Base-by-base conservation (phyloP, 2,888 invertebrate species). In the Panzeria rudis region DNA sequence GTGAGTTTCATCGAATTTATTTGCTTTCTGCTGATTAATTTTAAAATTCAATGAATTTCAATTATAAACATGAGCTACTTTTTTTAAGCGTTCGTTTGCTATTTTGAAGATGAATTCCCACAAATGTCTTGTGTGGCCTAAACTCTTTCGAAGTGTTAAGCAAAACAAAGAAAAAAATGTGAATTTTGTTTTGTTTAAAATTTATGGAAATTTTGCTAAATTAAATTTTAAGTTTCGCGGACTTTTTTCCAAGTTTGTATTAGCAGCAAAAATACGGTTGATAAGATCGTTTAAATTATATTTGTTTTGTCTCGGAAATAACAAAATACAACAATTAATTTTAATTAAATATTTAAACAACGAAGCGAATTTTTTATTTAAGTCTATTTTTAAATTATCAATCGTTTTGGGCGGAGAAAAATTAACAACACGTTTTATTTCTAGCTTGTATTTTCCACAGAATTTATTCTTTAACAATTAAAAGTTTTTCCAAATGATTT, bases 191-290 rank as follows among this genome's bases (percentile, higher is more conserved):
- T 35, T 35, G 23, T 56, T 73, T 50, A 15, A 44, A 8, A 35
- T 56, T 59, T 68, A 47, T 56, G 59, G 68, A 77, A 59, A 38
- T 68, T 73, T 80, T 79, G 5, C 61, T 25, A 41, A 25, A 23
- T 38, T 62, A 1, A 0, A 23, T 23, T 66, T 54, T 15, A 41
- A 50, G n/a, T 23, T 44, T 13, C 62, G 13, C 1, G 1, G 23
- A 41, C 15, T 17, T 32, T 47, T 25, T n/a, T 23, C 3, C n/a
- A 17, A 17, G 17, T 59, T 20, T 50, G 44, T 59, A 59, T 62
- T 20, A 7, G 29, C 15, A 29, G 13, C 38, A 13, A 11, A 32
- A 66, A 32, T 15, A 11, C 52, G 38, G 8, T 7, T 25, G 68
- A 52, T 52, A 52, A 69, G 20, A 52, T 62, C 25, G 13, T 64